Conservation (phyloP, 2,888 invertebrate genomes). For the Thera obeliscata region DNA sequence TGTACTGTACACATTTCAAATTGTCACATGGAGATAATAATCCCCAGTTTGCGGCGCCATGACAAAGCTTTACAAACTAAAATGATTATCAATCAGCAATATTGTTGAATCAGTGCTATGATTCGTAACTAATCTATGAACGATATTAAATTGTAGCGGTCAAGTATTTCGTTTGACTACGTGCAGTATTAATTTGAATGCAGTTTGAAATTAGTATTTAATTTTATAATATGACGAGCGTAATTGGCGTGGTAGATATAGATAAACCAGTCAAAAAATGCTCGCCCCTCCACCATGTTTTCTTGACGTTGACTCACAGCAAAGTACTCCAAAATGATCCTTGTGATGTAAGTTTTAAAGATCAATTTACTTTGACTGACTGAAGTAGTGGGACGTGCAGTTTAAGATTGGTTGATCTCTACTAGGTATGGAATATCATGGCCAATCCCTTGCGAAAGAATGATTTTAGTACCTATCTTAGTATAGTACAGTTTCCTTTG, state of each 20-base stretch:
- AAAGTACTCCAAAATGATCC: too few species aligned
- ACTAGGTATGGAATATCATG: too few species aligned
- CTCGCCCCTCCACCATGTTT: too few species aligned
- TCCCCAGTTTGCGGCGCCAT: background rate
- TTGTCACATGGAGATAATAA: background rate
- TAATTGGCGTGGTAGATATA: background rate
- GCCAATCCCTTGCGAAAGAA: too few species aligned
- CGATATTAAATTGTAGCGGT: conserved; percentile 4
- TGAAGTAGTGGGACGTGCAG: too few species aligned
- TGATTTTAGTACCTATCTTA: too few species aligned
- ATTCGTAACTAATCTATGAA: background rate
- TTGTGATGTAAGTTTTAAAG: too few species aligned
- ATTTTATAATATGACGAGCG: background rate
- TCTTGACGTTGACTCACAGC: too few species aligned
- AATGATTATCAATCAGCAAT: conserved; percentile 4
- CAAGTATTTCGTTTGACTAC: background rate
- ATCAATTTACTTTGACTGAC: too few species aligned
- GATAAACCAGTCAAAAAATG: too few species aligned
- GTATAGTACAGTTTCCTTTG: too few species aligned
- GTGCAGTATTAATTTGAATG: background rate
- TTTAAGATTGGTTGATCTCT: too few species aligned
- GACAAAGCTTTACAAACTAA: background rate
- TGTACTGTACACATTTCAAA: background rate
- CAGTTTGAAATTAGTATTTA: background rate
- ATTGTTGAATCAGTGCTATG: background rate